Conservation (phyloP, 1,140 invertebrate genomes). For the Drosophila guanche region DNA sequence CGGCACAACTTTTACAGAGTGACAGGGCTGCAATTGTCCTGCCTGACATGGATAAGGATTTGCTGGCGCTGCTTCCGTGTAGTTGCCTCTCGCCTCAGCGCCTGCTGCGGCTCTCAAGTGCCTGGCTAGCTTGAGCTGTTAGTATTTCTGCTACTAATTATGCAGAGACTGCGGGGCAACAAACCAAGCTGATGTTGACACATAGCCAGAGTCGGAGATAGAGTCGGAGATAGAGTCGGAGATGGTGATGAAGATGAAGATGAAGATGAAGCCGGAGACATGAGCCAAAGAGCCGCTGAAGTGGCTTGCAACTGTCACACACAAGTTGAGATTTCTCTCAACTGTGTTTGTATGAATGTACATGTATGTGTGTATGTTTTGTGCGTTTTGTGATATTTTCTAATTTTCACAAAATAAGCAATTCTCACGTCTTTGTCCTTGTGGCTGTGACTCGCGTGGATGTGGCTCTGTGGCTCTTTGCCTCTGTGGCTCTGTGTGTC, state of each 20-base stretch:
- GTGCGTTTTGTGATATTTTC: conserved; percentile 70
- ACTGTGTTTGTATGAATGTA: background rate
- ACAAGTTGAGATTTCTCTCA: conserved; percentile 41
- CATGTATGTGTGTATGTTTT: conserved; percentile 24
- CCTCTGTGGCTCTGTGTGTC: background rate
- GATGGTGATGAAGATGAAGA: conserved; percentile 11
- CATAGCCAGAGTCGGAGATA: conserved; percentile 34
- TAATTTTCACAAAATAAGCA: conserved; percentile 80
- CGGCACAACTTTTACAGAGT: conserved; percentile 33
- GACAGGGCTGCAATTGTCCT: conserved; percentile 57
- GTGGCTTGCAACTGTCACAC: conserved; percentile 75
- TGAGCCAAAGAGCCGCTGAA: conserved; percentile 48
- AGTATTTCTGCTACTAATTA: conserved; percentile 65
- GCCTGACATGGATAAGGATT: conserved; percentile 41
- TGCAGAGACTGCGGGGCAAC: conserved; percentile 69
- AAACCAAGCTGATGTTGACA: conserved; percentile 57
- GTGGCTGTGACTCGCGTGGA: conserved; percentile 13
- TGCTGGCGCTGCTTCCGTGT: conserved; percentile 67
- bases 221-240: conserved; percentile 17
- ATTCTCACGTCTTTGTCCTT: conserved; percentile 75
- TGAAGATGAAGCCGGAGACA: conserved; percentile 4
- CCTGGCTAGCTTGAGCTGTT: conserved; percentile 33
- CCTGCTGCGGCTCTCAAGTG: conserved; percentile 36
- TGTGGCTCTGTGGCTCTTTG: too few relatives aligned
- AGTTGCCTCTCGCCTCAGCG: conserved; percentile 11